Base-by-base conservation (phyloP, 2,113 vertebrate genomes). In the Serilophus lunatus region DNA sequence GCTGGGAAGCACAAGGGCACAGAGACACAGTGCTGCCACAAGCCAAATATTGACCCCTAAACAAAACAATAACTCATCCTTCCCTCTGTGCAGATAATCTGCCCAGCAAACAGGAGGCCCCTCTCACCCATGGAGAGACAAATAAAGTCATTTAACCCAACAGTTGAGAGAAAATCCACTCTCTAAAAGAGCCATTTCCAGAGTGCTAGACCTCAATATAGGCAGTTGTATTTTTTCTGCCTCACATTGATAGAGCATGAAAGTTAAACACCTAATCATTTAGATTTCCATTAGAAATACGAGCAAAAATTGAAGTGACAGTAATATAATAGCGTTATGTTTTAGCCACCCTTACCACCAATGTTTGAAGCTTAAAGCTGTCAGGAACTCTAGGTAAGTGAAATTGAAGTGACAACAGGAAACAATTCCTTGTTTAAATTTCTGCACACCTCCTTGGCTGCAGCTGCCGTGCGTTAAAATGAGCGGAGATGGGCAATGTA, bases 211-310 rank as follows among this genome's bases (percentile, higher is more conserved):
- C 60, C 56, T 88, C 51, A 50, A 28, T 45, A 42, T 5, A 61
- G 36, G 36, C 72, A 65, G 44, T 38, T 76, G 49, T 49, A 9
- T 45, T 87, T 78, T 85, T 71, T 86, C 70, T 76, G 57, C 49
- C 56, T 92, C 35, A 13, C 1, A 1, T 5, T 83, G 82, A 24
- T 59, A 51, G 49, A 88, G 38, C 82, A 50, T 35, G 91, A 45
- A 91, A 95, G 76, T 92, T 90, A 84, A 97, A 86, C 49, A 82
- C 23, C 68, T 83, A 45, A 92, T 94, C 35, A 75, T 87, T 93
- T 93, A 91, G 44, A 63, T 86, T 95, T 85, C 74, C 79, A 31
- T 84, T 90, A 96, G 92, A 91, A 91, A 74, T 56, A 82, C 19
- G 42, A 65, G 68, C 20, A 69, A 93, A 95, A 88, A 72, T 69